phyloP scores from a whole-genome alignment of 2,888 invertebrate species.

The Plutella xylostella region DNA sequence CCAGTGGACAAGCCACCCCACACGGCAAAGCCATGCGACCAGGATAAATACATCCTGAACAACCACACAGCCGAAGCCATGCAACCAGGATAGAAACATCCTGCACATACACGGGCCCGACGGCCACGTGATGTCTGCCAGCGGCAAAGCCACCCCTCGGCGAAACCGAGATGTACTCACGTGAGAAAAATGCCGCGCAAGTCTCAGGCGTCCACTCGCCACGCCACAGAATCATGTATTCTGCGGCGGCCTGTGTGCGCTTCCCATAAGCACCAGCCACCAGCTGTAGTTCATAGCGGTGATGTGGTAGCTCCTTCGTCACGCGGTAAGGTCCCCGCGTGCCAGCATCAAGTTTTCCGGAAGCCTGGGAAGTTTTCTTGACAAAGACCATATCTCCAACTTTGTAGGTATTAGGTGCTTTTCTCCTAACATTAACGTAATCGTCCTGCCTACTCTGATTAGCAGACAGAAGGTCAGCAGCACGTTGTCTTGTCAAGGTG shows the following conservation, averaged over 20 bases:
- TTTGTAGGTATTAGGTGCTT: not conserved
- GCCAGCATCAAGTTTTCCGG: slow-evolving; percentile 1
- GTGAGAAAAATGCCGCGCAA: not conserved
- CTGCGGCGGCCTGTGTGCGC: slow-evolving; percentile 5
- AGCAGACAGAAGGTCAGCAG: not conserved
- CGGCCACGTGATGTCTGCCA: not conserved
- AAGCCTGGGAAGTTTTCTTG: not conserved
- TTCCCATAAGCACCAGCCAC: slow-evolving; percentile 6
- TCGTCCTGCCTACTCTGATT: slow-evolving; percentile 1
- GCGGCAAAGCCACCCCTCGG: not conserved
- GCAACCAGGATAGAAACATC: no score
- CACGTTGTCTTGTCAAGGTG: not conserved
- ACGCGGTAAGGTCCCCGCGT: slow-evolving; percentile 2
- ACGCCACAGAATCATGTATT: not conserved
- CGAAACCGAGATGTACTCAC: not conserved
- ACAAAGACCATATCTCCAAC: slow-evolving; percentile 1
- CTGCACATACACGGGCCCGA: not conserved
- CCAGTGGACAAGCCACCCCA: not conserved
- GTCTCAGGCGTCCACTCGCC: slow-evolving; percentile 13
- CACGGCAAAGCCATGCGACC: no score
- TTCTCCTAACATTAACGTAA: not conserved
- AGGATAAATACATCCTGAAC: no score
- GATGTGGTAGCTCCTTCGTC: not conserved
- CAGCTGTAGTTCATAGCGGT: slow-evolving; percentile 5
- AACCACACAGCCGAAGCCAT: no score